These are phyloP conservation scores for Orthosia gracilis DNA, from an alignment of 2,888 invertebrate species.

Conservation along the genomic window DNA sequence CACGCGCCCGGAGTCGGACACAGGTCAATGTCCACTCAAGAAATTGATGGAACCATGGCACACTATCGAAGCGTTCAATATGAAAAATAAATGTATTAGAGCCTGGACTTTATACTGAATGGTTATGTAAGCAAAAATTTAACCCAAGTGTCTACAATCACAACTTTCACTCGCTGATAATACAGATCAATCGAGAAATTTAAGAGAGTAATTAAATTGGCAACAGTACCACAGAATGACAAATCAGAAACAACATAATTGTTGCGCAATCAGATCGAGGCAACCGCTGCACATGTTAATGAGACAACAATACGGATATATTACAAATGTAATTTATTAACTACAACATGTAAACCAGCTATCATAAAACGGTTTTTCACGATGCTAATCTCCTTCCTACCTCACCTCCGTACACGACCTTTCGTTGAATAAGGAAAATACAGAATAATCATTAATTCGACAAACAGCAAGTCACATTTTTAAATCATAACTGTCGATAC, in stretches of 20 bases:
- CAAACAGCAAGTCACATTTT: slow-evolving; percentile 44
- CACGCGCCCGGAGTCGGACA: slow-evolving; percentile 16
- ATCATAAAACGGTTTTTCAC: not conserved
- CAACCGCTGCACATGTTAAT: slow-evolving; percentile 18
- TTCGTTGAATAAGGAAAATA: slow-evolving; percentile 32
- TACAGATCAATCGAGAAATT: slow-evolving; percentile 5
- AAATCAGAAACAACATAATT: slow-evolving; percentile 39
- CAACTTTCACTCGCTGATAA: slow-evolving; percentile 32
- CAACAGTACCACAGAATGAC: slow-evolving; percentile 1
- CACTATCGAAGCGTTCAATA: slow-evolving; percentile 15
- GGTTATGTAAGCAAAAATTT: slow-evolving; percentile 14
- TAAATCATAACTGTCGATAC: slow-evolving; percentile 34
- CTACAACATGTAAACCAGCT: not conserved
- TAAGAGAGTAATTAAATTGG: slow-evolving; percentile 17
- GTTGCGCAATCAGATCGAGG: slow-evolving; percentile 32
- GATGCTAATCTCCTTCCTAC: slow-evolving; percentile 24
- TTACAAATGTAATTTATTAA: slow-evolving; percentile 15
- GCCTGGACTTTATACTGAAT: slow-evolving; percentile 18
- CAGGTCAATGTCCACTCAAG: slow-evolving; percentile 39
- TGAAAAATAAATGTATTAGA: not conserved
- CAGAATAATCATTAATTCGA: slow-evolving; percentile 27
- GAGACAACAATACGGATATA: slow-evolving; percentile 23
- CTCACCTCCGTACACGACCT: slow-evolving; percentile 25
- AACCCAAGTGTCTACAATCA: not conserved
- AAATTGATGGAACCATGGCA: slow-evolving; percentile 13